A percentile compares a stretch with the other conserved stretches of the same genome.
phyloP scores from a whole-genome alignment of 2,797 vertebrate genomes.

The Pelobates cultripes region DNA sequence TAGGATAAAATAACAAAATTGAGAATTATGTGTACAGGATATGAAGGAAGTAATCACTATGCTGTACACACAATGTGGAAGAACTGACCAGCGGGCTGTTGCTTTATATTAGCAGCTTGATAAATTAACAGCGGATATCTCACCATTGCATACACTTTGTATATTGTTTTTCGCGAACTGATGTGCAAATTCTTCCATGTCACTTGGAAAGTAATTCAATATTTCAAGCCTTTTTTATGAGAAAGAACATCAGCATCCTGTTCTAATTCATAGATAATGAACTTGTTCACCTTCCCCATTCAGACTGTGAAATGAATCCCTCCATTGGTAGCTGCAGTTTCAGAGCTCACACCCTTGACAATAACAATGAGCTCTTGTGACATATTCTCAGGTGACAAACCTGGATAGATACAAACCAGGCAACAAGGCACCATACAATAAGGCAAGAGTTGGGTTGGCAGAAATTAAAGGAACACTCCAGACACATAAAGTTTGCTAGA shows the following conservation, averaged over 20 bases:
- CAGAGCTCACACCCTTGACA: constrained; percentile 29
- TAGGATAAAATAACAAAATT: no score
- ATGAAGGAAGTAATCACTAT: no score
- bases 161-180: neutral
- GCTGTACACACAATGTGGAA: no score
- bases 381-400: neutral
- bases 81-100: no score
- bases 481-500: no score
- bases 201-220: constrained; percentile 10
- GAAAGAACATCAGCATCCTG: neutral
- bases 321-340: constrained; percentile 13
- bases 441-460: neutral
- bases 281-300: neutral
- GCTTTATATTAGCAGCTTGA: no score
- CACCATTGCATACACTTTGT: neutral
- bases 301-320: constrained; percentile 16
- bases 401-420: neutral
- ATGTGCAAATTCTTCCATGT: neutral
- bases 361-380: constrained; percentile 22
- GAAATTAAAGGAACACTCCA: no score
- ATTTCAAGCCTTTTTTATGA: neutral
- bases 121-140: neutral
- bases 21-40: no score
- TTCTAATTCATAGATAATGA: constrained; percentile 17
- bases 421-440: neutral